Evolutionary conservation across 1,140 invertebrate genomes (phyloP), one percentile per base, ranked within the genome.

Genomic region (Gerris buenoi): DNA sequence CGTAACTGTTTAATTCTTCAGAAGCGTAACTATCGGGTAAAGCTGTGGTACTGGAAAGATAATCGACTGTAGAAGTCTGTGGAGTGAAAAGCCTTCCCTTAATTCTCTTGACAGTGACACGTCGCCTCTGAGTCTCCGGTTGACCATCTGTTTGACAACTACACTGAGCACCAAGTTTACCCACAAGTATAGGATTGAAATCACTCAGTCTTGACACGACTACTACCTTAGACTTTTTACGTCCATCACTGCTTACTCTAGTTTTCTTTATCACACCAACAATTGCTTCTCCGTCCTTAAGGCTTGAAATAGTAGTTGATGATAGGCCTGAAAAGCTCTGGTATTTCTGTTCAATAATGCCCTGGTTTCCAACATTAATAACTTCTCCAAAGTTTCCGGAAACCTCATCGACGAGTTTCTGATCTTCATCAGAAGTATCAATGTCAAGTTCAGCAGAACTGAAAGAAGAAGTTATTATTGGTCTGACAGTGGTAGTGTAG

Each of bases 161-260:
- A 69, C 87, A 89, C 56, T 88, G 85, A 5, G 86, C 86, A 1
- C 85, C 84, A 14, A 89, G 75, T 77, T 89, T 89, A 33, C 82
- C 81, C 0, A 88, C 78, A 14, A 88, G 76, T 15, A 88, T 75
- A 1, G 87, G 86, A 75, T 85, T 85, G 56, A 84, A 80, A 70
- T 86, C 85, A 65, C 84, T 86, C 61, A 84, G 79, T 72, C 85
- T 84, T 0, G 73, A 73, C 2, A 75, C 72, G 0, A 85, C 82
- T 1, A 86, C 82, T 13, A 85, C 79, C 63, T 73, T 73, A 28
- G 69, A 56, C 59, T 70, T 70, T 56, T 71, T 70, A 65, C 71
- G 69, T 33, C 70, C 70, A 25, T 63, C 71, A 46, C 64, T 66
- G 10, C 46, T 59, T 46, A 64, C 62, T 27, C 65, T 64, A 56